Percentiles rank a stretch among this genome's conserved stretches.
Evolutionary conservation across 1,140 invertebrate species (phyloP).

Genomic region (Neotoxoptera formosana): DNA sequence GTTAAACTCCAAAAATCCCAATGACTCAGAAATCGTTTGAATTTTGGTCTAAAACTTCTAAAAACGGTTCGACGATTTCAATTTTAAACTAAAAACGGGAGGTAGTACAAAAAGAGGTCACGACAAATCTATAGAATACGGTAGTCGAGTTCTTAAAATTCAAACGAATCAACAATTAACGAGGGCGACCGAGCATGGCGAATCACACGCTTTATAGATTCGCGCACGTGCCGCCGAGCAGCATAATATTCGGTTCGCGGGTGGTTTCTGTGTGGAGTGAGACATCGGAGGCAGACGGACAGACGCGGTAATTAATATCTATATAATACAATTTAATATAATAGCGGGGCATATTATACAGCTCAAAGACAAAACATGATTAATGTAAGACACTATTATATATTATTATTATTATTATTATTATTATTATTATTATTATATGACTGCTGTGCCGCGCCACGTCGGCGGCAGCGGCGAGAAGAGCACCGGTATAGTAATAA

Average conservation of each 20-base stretch:
- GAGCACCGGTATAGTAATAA: background rate
- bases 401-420: too few species aligned
- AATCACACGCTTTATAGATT: background rate
- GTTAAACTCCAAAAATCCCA: too few species aligned
- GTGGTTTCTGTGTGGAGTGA: background rate
- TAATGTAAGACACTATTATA: background rate
- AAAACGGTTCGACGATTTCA: too few species aligned
- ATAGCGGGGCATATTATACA: background rate
- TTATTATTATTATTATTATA: too few species aligned
- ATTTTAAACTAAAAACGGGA: too few species aligned
- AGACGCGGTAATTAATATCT: background rate
- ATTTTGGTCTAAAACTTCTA: too few species aligned
- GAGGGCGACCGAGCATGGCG: too few species aligned
- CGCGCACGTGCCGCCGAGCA: background rate
- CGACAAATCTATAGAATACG: too few species aligned
- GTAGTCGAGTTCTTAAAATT: too few species aligned
- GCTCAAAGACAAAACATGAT: slow-evolving; percentile 6
- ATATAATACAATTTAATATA: background rate
- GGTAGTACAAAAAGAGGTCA: too few species aligned
- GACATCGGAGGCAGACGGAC: background rate
- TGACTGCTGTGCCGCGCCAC: background rate
- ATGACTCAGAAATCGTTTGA: too few species aligned
- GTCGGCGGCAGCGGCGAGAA: background rate
- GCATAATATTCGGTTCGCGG: background rate
- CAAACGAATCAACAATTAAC: too few species aligned